Evolutionary conservation across 2,888 invertebrate genomes (phyloP).

Genomic region (Andrena minutula): DNA sequence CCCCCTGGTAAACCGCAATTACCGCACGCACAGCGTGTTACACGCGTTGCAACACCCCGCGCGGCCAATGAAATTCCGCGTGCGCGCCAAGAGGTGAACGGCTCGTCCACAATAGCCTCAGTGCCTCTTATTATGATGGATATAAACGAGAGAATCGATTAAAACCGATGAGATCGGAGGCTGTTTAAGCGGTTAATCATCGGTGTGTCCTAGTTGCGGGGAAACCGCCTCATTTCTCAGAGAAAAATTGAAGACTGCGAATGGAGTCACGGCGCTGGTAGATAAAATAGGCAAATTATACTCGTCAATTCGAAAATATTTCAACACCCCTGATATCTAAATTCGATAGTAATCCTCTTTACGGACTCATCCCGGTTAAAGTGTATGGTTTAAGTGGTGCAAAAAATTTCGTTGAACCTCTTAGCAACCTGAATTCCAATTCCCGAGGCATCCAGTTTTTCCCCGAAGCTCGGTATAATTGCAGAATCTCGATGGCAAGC

Average conservation of each 20-base stretch:
- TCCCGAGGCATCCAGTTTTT: neutral
- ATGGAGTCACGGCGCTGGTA: neutral
- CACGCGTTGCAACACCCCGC: slow-evolving; percentile 14
- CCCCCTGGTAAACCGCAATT: slow-evolving; percentile 57
- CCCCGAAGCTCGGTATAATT: no score
- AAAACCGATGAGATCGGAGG: slow-evolving; percentile 1
- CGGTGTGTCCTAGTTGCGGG: neutral
- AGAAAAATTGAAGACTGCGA: neutral
- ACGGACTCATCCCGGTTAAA: no score
- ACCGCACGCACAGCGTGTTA: slow-evolving; percentile 33
- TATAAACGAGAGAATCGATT: slow-evolving; percentile 29
- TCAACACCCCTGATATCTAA: no score
- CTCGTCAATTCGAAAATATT: no score
- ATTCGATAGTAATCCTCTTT: no score
- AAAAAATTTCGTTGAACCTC: neutral
- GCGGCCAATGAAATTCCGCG: slow-evolving; percentile 27
- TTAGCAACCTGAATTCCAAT: neutral
- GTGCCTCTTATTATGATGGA: slow-evolving; percentile 20
- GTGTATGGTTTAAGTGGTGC: neutral
- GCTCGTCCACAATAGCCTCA: slow-evolving; percentile 11
- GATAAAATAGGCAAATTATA: no score
- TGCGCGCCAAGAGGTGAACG: slow-evolving; percentile 4
- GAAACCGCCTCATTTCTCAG: neutral
- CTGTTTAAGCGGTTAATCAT: slow-evolving; percentile 12
- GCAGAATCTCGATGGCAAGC: neutral